Evolutionary conservation across 2,888 invertebrate genomes (phyloP).

Genomic region (Morpho helenor): DNA sequence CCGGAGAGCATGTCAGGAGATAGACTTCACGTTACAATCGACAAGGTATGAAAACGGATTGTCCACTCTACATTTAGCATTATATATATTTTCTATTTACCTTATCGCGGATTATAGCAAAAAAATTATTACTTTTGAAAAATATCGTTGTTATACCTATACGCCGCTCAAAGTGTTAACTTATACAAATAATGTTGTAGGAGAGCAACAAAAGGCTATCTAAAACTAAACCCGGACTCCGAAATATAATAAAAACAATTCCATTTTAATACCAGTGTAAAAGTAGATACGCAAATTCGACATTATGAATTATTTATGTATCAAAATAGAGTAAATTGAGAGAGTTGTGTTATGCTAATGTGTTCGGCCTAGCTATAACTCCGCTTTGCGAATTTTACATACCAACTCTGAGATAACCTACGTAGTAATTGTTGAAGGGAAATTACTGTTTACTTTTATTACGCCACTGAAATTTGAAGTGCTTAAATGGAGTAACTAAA

Average conservation of each 20-base stretch:
- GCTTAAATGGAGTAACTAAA: neutral
- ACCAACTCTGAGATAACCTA: slow-evolving; percentile 33
- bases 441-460: slow-evolving; percentile 45
- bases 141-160: no score
- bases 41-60: no score
- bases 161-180: neutral
- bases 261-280: neutral
- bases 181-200: no score
- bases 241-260: slow-evolving; percentile 4
- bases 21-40: no score
- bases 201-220: no score
- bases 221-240: neutral
- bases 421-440: slow-evolving; percentile 37
- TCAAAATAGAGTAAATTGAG: slow-evolving; percentile 15
- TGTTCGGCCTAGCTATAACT: slow-evolving; percentile 15
- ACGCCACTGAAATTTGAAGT: slow-evolving; percentile 14
- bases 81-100: no score
- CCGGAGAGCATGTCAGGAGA: no score
- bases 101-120: no score
- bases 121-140: no score
- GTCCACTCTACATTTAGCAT: no score
- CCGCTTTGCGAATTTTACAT: slow-evolving; percentile 22
- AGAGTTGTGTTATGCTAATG: slow-evolving; percentile 7
- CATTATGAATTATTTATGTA: slow-evolving; percentile 21
- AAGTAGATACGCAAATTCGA: neutral